Conservation (phyloP, 1,140 invertebrate genomes). For the Parasteatoda tepidariorum region DNA sequence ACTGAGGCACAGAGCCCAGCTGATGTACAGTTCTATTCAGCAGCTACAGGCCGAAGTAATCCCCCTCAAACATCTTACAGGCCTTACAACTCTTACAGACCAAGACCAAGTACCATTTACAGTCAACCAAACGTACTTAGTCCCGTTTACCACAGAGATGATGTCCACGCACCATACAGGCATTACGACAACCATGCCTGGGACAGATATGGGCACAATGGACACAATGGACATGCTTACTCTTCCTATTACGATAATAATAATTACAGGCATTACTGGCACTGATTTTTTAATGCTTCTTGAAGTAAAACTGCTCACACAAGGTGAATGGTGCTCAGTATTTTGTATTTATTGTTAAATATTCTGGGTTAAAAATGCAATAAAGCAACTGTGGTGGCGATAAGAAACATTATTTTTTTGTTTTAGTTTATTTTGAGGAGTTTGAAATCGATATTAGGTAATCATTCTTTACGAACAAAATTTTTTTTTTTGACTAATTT, state of each 20-base stretch:
- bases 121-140: slow-evolving; percentile 10
- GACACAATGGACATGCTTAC: not conserved
- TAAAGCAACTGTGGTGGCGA: too few relatives aligned
- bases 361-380: too few relatives aligned
- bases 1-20: slow-evolving; percentile 44
- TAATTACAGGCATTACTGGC: slow-evolving; percentile 19
- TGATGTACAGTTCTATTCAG: slow-evolving; percentile 36
- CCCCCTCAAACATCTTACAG: not conserved
- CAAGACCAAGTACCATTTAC: slow-evolving; percentile 25
- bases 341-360: too few relatives aligned
- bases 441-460: too few relatives aligned
- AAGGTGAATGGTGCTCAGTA: too few relatives aligned
- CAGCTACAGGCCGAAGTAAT: not conserved
- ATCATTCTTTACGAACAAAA: too few relatives aligned
- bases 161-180: not conserved
- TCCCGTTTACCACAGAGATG: not conserved
- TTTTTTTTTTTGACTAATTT: too few relatives aligned
- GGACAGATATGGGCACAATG: not conserved
- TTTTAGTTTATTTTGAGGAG: too few relatives aligned
- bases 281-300: not conserved
- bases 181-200: not conserved
- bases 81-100: slow-evolving; percentile 16
- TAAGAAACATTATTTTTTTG: too few relatives aligned
- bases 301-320: too few relatives aligned
- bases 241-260: slow-evolving; percentile 14